Base-by-base conservation (phyloP, 2,113 vertebrate genomes). In the Crypturellus undulatus region DNA sequence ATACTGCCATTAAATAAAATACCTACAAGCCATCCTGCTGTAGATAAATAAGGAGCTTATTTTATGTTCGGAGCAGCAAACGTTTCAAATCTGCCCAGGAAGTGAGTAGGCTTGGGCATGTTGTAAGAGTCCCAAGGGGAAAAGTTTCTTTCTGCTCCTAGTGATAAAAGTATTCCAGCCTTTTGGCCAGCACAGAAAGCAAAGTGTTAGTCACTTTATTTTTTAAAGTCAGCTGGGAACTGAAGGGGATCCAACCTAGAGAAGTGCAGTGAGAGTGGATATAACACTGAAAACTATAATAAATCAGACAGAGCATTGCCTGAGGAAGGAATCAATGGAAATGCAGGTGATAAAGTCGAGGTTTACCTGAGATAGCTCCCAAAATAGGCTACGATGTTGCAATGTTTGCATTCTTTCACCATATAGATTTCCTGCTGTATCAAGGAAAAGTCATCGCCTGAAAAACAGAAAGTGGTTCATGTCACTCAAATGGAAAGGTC, bases 401-500 rank as follows among this genome's bases (percentile, higher is more conserved):
- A 98, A 83, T 99, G 99, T 92, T 98, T 99, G 98, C 99, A 99
- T 97, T 99, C 99, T 97, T 99, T 99, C 95, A 99, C 99, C 99
- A 99, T 99, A 95, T 99, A 99, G 84, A 99, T 99, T 98, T 99
- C 99, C 97, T 99, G 99, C 94, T 99, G 99, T 67, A 99, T 99
- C 97, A 99, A 98, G 76, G 99, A 99, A 97, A 99, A 99, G 97
- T 99, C 99, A 75, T 99, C 99, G 89, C 99, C 99, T 99, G 97
- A 67, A 98, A 98, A 98, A 95, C 79, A 97, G 92, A 84, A 83
- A 86, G 82, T 13, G 3, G 63, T 84, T 84, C 67, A 88, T 4
- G 30, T 6, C 79, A 79, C 6, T 11, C 8, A 8, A 1, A 42
- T 8, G 12, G 2, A 70, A 52, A 2, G 0, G 6, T 26, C 10